phyloP scores from a whole-genome alignment of 2,888 invertebrate genomes.

The Timema podura region DNA sequence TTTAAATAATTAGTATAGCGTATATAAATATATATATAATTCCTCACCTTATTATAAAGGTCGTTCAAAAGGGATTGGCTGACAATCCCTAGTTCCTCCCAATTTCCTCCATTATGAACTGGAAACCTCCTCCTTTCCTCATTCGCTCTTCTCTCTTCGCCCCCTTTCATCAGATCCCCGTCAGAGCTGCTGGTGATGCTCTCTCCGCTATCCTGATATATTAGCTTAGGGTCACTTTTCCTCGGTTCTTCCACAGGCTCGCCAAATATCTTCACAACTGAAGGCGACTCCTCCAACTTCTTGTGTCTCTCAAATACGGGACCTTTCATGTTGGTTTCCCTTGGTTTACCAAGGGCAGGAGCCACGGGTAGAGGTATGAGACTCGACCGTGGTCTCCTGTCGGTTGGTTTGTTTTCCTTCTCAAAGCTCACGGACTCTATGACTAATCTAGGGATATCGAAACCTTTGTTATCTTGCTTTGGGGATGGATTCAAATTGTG shows the following conservation, averaged over 20 bases:
- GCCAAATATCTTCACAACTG: neutral
- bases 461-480: too few relatives aligned
- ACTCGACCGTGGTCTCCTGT: constrained; percentile 15
- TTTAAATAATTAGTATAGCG: neutral
- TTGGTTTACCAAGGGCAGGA: constrained; percentile 24
- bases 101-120: constrained; percentile 38
- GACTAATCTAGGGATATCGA: too few relatives aligned
- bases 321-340: constrained; percentile 17
- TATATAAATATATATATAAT: neutral
- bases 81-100: constrained; percentile 61
- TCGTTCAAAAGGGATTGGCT: constrained; percentile 59
- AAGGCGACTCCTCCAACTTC: constrained; percentile 15
- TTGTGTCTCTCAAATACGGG: constrained; percentile 15
- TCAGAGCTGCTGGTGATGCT: constrained; percentile 36
- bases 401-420: neutral
- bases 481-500: too few relatives aligned
- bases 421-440: too few relatives aligned
- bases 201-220: constrained; percentile 34
- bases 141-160: neutral
- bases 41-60: constrained; percentile 59
- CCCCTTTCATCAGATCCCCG: neutral
- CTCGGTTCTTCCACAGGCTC: neutral
- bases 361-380: constrained; percentile 28
- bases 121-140: neutral
- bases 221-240: neutral